Evolutionary conservation across 2,113 vertebrate genomes (phyloP).

Genomic region (Cyanoliseus patagonus): DNA sequence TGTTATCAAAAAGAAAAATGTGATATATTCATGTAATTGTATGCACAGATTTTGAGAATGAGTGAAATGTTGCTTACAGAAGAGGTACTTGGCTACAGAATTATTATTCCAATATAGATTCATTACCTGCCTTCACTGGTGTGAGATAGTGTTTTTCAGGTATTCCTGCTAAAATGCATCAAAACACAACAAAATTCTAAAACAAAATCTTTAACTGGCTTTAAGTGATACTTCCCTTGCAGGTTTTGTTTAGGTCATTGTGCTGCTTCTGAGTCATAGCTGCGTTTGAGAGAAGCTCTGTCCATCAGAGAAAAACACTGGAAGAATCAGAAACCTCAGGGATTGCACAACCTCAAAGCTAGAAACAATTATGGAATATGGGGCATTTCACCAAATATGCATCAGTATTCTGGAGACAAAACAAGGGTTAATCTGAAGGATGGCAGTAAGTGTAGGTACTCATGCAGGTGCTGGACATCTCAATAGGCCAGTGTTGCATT

Average conservation of each 20-base stretch:
- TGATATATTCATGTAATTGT: not conserved
- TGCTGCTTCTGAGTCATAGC: not conserved
- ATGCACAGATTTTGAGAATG: not conserved
- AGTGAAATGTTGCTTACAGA: not conserved
- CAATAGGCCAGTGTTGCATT: rapidly evolving
- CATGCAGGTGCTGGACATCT: not conserved
- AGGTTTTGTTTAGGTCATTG: not conserved
- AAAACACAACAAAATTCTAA: not conserved
- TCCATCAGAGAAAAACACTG: not conserved
- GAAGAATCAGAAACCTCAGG: not conserved
- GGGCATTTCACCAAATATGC: not conserved
- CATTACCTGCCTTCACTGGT: not conserved
- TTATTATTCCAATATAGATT: not conserved
- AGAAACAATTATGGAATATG: not conserved
- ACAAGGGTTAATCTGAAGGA: not conserved
- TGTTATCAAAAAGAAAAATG: not conserved
- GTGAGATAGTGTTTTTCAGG: not conserved
- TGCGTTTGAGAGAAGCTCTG: not conserved
- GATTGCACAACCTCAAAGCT: too few relatives aligned
- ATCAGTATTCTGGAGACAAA: not conserved
- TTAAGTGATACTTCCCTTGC: not conserved
- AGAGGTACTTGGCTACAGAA: not conserved
- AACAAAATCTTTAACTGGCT: not conserved
- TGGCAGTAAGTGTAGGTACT: not conserved
- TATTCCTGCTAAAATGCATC: not conserved